Conservation (phyloP, 2,888 invertebrate species). For the Hymenopus coronatus region DNA sequence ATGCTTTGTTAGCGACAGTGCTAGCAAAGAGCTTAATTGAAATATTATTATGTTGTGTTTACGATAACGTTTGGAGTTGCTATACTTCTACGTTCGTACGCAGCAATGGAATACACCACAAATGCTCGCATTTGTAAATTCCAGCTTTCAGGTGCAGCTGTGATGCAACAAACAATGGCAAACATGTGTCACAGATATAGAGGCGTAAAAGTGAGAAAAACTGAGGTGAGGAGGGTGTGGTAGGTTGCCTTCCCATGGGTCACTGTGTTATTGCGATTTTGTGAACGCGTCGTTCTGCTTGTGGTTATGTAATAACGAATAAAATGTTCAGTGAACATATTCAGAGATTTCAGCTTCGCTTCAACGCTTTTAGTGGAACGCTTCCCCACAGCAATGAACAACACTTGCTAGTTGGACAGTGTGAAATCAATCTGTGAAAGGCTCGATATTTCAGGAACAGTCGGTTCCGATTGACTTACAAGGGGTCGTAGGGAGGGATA, state of each 20-base stretch:
- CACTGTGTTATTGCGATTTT: neutral
- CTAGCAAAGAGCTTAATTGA: no score
- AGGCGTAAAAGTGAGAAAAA: neutral
- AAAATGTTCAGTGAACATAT: neutral
- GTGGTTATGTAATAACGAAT: neutral
- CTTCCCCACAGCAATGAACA: neutral
- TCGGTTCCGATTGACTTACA: no score
- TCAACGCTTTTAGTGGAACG: no score
- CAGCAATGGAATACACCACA: neutral
- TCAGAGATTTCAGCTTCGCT: neutral
- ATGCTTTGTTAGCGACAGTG: no score
- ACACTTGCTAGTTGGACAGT: neutral
- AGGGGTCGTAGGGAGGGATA: no score
- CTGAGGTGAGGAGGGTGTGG: neutral
- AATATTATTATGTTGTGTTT: no score
- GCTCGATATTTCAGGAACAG: no score
- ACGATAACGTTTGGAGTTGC: no score
- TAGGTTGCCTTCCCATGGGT: neutral
- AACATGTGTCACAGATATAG: neutral
- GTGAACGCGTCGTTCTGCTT: neutral
- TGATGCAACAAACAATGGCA: neutral
- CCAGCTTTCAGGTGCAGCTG: neutral
- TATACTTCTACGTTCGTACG: no score
- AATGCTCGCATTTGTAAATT: neutral
- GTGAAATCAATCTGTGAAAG: neutral